phyloP scores from a whole-genome alignment of 2,888 invertebrate species.

The Troides oblongomaculatus region DNA sequence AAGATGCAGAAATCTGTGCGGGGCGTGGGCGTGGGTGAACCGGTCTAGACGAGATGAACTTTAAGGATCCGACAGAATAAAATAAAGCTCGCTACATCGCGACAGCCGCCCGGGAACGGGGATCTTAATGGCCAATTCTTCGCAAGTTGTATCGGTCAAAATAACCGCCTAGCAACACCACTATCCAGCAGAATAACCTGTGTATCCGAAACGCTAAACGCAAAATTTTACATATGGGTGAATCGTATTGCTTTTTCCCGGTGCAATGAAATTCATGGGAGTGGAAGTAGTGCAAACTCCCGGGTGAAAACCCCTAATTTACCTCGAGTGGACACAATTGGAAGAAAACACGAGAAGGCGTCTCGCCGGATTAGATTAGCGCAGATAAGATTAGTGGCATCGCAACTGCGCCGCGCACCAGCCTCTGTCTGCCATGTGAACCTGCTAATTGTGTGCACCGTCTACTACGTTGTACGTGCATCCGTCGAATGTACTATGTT shows the following conservation, averaged over 20 bases:
- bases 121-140: constrained; percentile 58
- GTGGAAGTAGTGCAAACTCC: constrained; percentile 56
- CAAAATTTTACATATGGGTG: not conserved
- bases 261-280: constrained; percentile 55
- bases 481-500: constrained; percentile 33
- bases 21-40: constrained; percentile 70
- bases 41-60: constrained; percentile 79
- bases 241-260: constrained; percentile 12
- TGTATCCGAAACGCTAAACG: not conserved
- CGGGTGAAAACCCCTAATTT: constrained; percentile 73
- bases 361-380: constrained; percentile 74
- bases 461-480: constrained; percentile 34
- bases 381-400: constrained; percentile 74
- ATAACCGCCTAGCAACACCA: constrained; percentile 22
- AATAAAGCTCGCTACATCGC: constrained; percentile 66
- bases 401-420: constrained; percentile 41
- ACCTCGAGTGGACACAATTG: constrained; percentile 77
- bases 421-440: constrained; percentile 54
- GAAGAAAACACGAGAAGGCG: constrained; percentile 77
- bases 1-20: constrained; percentile 79
- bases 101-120: constrained; percentile 58
- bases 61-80: constrained; percentile 72
- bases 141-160: constrained; percentile 27
- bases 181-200: not conserved
- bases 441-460: constrained; percentile 61